phyloP scores from a whole-genome alignment of 2,888 invertebrate species.

The Watsonalla binaria region DNA sequence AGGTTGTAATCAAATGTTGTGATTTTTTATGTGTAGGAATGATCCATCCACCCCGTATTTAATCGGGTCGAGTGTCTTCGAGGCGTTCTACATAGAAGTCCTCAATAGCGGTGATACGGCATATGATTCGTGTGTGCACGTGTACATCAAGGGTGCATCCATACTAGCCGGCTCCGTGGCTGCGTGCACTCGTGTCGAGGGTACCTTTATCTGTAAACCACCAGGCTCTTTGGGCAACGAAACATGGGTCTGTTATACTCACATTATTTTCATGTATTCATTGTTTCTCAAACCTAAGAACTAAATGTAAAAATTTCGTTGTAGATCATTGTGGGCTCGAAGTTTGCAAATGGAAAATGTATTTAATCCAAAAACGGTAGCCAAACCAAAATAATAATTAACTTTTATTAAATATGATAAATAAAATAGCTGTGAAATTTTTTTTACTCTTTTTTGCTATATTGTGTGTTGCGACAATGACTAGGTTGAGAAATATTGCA shows the following conservation, averaged over 20 bases:
- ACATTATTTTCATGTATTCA: not conserved
- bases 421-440: no score
- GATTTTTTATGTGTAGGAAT: not conserved
- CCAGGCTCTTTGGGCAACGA: conserved; percentile 5
- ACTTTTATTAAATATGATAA: no score
- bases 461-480: no score
- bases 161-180: conserved; percentile 15
- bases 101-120: conserved; percentile 44
- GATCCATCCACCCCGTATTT: conserved; percentile 19
- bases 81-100: conserved; percentile 23
- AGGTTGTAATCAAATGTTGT: not conserved
- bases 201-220: conserved; percentile 8
- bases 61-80: conserved; percentile 35
- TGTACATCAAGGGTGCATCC: conserved; percentile 20
- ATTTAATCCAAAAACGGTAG: no score
- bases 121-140: conserved; percentile 37
- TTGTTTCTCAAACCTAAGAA: no score
- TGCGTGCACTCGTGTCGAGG: conserved; percentile 4
- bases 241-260: conserved; percentile 7
- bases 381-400: no score
- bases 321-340: no score
- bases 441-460: no score
- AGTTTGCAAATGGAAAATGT: no score
- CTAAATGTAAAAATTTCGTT: no score
- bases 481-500: no score